Percentiles rank a stretch among this genome's conserved stretches.
phyloP scores from a whole-genome alignment of 2,113 vertebrate genomes.

The Tragelaphus strepsiceros region DNA sequence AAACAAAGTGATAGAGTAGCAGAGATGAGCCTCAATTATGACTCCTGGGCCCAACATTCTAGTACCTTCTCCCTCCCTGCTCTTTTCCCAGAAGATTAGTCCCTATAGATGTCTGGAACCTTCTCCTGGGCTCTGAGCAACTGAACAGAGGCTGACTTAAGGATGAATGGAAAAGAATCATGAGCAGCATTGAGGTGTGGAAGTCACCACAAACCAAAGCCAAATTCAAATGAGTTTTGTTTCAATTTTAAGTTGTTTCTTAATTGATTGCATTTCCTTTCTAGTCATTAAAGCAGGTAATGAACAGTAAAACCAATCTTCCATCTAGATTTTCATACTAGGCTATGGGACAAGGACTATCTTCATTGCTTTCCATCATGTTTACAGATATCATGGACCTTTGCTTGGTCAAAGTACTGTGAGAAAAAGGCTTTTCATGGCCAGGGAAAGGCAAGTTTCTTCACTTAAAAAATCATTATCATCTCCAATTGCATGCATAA shows the following conservation, averaged over 20 bases:
- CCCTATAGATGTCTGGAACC: neutral
- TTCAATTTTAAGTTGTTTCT: neutral
- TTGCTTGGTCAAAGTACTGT: neutral
- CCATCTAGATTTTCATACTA: neutral
- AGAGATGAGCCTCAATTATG: neutral
- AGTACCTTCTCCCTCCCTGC: neutral
- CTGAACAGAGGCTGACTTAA: neutral
- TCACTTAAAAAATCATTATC: neutral
- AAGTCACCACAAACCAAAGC: neutral
- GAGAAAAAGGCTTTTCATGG: neutral
- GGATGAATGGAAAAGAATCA: neutral
- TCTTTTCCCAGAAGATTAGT: neutral
- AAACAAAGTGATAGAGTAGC: neutral
- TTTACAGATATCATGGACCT: neutral
- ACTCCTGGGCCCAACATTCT: neutral
- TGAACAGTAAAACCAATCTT: neutral
- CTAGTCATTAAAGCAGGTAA: neutral
- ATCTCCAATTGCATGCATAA: neutral
- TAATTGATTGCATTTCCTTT: neutral
- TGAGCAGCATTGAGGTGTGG: neutral
- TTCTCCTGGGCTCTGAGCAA: neutral
- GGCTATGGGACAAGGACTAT: neutral
- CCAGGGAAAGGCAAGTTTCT: neutral
- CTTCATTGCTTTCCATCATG: neutral
- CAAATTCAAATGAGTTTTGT: neutral